Evolutionary conservation across 2,888 invertebrate genomes (phyloP).

Genomic region (Catocala nupta): DNA sequence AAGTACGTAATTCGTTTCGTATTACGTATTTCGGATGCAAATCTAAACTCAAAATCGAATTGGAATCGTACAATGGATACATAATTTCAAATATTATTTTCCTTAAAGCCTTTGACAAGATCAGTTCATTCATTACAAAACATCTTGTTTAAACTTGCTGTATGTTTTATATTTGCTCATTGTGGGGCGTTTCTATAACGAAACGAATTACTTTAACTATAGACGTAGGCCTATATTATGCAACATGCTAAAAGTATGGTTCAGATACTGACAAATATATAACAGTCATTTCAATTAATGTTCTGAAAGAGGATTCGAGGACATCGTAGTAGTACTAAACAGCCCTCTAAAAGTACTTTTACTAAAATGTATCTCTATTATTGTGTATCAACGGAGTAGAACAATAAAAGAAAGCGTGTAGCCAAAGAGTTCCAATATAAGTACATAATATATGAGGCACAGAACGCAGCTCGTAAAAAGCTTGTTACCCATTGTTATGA

Average conservation of each 20-base stretch:
- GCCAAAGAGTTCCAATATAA: not conserved
- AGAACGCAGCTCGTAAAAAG: slow-evolving; percentile 42
- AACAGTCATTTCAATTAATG: too few relatives aligned
- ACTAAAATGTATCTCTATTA: too few relatives aligned
- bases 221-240: too few relatives aligned
- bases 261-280: too few relatives aligned
- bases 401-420: slow-evolving; percentile 10
- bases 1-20: not conserved
- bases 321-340: not conserved
- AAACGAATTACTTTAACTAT: too few relatives aligned
- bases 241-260: too few relatives aligned
- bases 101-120: not conserved
- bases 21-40: slow-evolving; percentile 1
- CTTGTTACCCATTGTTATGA: slow-evolving; percentile 62
- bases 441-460: slow-evolving; percentile 25
- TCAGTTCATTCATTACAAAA: too few relatives aligned
- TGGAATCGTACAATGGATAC: not conserved
- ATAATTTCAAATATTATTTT: slow-evolving; percentile 1
- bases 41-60: not conserved
- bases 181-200: too few relatives aligned
- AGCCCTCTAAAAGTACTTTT: not conserved
- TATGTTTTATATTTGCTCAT: too few relatives aligned
- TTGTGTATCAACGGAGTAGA: not conserved
- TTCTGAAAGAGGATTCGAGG: too few relatives aligned
- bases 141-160: too few relatives aligned